Percentiles rank a stretch among this genome's conserved stretches.
Conservation (phyloP, 2,888 invertebrate genomes). For the Protula sp. region DNA sequence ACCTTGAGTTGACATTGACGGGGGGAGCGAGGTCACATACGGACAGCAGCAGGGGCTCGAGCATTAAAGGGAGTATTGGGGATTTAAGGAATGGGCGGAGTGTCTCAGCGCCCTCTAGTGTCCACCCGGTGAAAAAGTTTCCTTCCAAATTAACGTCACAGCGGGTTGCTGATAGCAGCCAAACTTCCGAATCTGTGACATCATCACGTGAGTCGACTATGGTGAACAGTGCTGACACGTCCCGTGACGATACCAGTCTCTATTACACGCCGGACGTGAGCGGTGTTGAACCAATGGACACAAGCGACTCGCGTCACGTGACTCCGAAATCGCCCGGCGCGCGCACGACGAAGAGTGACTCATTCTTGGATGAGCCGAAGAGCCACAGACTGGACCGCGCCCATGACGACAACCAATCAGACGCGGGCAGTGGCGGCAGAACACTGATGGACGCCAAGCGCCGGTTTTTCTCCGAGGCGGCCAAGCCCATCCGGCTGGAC, state of each 20-base stretch:
- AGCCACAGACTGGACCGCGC: no score
- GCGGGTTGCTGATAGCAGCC: no score
- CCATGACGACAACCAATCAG: constrained; percentile 1
- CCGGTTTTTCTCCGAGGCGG: constrained; percentile 24
- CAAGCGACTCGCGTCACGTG: not conserved
- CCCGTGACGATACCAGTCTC: constrained; percentile 11
- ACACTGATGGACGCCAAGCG: constrained; percentile 23
- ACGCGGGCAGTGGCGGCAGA: constrained; percentile 1
- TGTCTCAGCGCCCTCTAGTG: not conserved
- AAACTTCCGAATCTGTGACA: no score
- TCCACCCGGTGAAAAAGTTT: no score
- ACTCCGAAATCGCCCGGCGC: not conserved
- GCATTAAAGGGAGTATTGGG: no score
- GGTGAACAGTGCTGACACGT: no score
- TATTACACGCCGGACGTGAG: constrained; percentile 13
- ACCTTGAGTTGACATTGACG: no score
- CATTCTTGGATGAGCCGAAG: not conserved
- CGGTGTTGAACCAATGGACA: not conserved
- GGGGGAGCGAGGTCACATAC: no score
- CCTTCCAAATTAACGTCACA: no score
- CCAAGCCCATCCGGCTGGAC: constrained; percentile 27
- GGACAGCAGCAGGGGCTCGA: no score
- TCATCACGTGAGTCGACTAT: no score
- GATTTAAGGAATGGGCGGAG: no score
- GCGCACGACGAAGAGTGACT: not conserved